Evolutionary conservation across 1,140 invertebrate genomes (phyloP).

Genomic region (Drosophila obscura): DNA sequence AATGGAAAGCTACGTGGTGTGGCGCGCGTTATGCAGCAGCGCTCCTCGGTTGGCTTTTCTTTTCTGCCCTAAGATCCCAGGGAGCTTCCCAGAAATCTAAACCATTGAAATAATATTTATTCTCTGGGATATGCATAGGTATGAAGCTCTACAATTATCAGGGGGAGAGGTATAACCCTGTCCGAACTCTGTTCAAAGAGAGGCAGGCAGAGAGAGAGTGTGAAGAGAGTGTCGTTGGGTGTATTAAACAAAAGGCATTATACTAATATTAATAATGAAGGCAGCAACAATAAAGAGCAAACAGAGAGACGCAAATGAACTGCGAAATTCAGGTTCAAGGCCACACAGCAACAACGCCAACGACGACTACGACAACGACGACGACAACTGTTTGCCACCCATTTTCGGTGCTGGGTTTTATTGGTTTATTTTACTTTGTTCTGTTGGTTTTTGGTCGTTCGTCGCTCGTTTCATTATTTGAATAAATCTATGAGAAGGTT

Average conservation of each 20-base stretch:
- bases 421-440: background rate
- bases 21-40: too few species aligned
- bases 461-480: background rate
- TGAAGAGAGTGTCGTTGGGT: background rate
- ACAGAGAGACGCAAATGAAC: slow-evolving; percentile 51
- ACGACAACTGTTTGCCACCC: slow-evolving; percentile 60
- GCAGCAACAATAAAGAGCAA: slow-evolving; percentile 14
- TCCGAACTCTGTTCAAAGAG: background rate
- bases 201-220: too few species aligned
- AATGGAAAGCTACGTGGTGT: too few species aligned
- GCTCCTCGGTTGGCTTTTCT: too few species aligned
- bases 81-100: too few species aligned
- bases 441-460: slow-evolving; percentile 13
- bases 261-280: slow-evolving; percentile 51
- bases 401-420: slow-evolving; percentile 8
- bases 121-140: too few species aligned
- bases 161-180: too few species aligned
- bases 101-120: too few species aligned
- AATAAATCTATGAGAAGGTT: background rate
- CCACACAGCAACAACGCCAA: slow-evolving; percentile 41
- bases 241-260: slow-evolving; percentile 62
- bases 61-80: too few species aligned
- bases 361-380: slow-evolving; percentile 18
- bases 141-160: too few species aligned
- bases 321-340: slow-evolving; percentile 78